Base-by-base conservation (phyloP, 2,797 vertebrate genomes). In the Acestrorhynchus altus region DNA sequence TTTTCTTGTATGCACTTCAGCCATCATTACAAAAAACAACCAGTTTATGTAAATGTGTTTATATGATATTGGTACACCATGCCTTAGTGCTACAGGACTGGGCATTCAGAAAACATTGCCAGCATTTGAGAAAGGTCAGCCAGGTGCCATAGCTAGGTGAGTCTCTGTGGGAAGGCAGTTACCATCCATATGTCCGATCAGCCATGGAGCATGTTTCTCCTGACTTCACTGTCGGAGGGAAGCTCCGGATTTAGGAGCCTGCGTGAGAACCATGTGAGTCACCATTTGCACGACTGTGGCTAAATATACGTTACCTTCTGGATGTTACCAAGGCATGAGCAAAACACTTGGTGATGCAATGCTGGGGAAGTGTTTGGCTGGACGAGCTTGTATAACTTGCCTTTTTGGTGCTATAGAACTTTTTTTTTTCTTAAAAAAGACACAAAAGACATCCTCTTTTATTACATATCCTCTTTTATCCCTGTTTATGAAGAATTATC, bases 111-210 rank as follows among this genome's bases (percentile, higher is more conserved):
- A 35, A 35, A 22, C 52, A 56, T 26, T 13, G 15, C 52, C 74
- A 54, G 60, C 57, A 64, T 60, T 60, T 61, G 49, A 8, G 63
- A 79, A 84, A 79, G 70, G 73, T 84, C 77, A 77, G 80, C 66
- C 74, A 78, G 77, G 80, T 82, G 76, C 44, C 78, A 54, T 18
- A 39, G 22, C 46, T 35, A 78, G 78, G 61, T 59, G 77, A 74
- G 51, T 61, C 65, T 76, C 67, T 42, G 72, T 68, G 24, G 65
- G 67, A 71, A 52, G 59, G 61, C 72, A 12, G 57, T 63, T 61
- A 78, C 24, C 10, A 57, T 22, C 74, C 66, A 74, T 79, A 74
- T 76, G 76, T 68, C 54, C 54, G 31, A 22, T 15, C 68, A 56
- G 24, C 46, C 61, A 12, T 69, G 63, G 63, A 42, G 15, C 15